Base-by-base conservation (phyloP, 2,888 invertebrate genomes). In the Arge pagana region DNA sequence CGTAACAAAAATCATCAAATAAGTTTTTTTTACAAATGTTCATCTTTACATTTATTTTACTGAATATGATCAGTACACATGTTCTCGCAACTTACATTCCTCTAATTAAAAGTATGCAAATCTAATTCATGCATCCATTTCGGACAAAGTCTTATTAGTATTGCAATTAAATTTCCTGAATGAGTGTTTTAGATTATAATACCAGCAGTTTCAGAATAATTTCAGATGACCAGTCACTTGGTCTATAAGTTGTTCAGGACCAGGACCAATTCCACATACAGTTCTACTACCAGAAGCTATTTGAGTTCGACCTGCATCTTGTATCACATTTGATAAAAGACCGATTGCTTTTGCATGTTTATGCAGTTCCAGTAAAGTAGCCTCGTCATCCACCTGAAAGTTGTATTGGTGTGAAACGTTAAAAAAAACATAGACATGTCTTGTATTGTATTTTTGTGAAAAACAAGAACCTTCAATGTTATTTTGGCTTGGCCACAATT, bases 241-340 rank as follows among this genome's bases (percentile, higher is more conserved):
- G 73, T 95, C 90, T 61, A 96, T 82, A 36, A 87, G 71, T 62
- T 83, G 81, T 61, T 84, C 85, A 31, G 89, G 86, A 3, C 90
- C 96, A 40, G 96, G 97, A n/a, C 97, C 97, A 48, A 97, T 83
- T 1, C 93, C 96, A 50, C 96, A 80, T 1, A 96, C 96, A 52
- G 97, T 97, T 66, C 85, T 84, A 7, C 93, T 89, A 58, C 96
- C 95, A 1, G 90, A 84, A 39, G 88, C 88, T 57, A 97, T 89
- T 79, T 97, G 96, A 4, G 96, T 97, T 61, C 92, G 85, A 2
- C 97, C 97, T 3, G 96, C 96, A 79, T 97, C 96, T 58, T 86
- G 81, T 55, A 97, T 87, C 21, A 93, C 71, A 55, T 88, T 87
- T 8, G 87, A 84, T 28, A 88, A 79, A 0, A 96, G 78, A 23